Evolutionary conservation across 2,113 vertebrate genomes (phyloP), one percentile per base, ranked within the genome.

Genomic region (Epinephelus lanceolatus): DNA sequence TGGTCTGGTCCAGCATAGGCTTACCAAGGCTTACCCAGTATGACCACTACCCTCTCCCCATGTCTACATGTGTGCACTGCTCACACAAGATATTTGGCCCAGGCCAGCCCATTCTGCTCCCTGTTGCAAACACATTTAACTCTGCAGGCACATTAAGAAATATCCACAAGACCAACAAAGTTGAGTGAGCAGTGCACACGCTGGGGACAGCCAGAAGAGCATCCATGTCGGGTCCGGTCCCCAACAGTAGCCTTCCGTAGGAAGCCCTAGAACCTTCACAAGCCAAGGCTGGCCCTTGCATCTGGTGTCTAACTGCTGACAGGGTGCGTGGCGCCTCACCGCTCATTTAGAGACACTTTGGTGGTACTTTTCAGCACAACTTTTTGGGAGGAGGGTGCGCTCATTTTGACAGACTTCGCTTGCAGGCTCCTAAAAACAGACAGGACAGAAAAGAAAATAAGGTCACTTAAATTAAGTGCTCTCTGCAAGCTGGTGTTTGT

Each of bases 361-460:
- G 98, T 99, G 96, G 98, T 99, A 96, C 98, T 99, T 96, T 99
- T 99, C 96, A 99, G 97, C 96, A 99, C 97, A 76, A 99, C 97
- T 96, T 98, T 99, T 96, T 98, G 97, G 79, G 97, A 96, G 82
- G 98, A 97, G 90, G 97, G 95, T 81, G 97, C 96, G 88, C 97
- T 98, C 98, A 99, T 99, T 96, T 95, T 97, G 85, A 93, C 62
- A 92, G 92, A 72, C 57, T 88, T 57, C 53, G n/a, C 49, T 70
- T 88, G 77, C 71, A 86, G 84, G 75, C 49, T 90, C 88, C 91
- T 91, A 33, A 15, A 68, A 78, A 76, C 3, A 90, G 0, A 78
- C 0, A 3, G 14, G 7, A 65, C 10, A 65, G 8, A 85, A 78
- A 53, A 81, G 1, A 69, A 21, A 71, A 45, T 17, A 27, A 12